These are phyloP conservation scores for rabbit (Oryctolagus cuniculus) DNA, from an alignment of 2,113 vertebrate genomes.

Conservation along the genomic window mOryCun1.1 NC_091439.1:11303001-11303500, in stretches of 20 bases:
- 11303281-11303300: background rate
- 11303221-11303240: background rate
- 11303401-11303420: background rate
- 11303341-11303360: background rate
- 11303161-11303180: background rate
- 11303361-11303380: conserved; percentile 2
- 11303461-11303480: background rate
- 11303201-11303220: background rate
- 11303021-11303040: background rate
- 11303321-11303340: background rate
- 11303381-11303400: background rate
- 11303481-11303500: background rate
- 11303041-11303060: background rate
- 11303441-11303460: background rate
- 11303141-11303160: background rate
- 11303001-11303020: background rate
- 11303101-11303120: background rate
- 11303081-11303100: background rate
- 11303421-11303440: background rate
- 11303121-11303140: background rate
- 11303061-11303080: background rate
- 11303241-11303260: background rate
- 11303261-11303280: background rate
- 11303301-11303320: background rate
- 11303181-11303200: background rate